Conservation (phyloP, 2,888 invertebrate species). For the Palloptera scutellata region DNA sequence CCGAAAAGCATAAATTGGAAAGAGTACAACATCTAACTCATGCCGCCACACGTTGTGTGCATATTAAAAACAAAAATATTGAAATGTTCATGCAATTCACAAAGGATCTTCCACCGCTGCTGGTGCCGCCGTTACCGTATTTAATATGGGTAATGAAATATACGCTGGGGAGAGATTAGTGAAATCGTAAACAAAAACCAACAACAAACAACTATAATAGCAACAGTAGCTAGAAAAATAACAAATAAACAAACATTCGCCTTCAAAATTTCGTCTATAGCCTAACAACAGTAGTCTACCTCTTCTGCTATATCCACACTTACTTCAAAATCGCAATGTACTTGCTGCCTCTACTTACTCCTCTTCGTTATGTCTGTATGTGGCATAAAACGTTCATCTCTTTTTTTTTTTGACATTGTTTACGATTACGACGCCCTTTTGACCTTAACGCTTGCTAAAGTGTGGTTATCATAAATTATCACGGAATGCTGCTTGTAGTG, state of each 20-base stretch:
- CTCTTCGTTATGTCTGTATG: neutral
- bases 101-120: too few relatives aligned
- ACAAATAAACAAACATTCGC: neutral
- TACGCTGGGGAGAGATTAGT: slow-evolving; percentile 58
- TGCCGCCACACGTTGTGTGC: too few relatives aligned
- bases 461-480: slow-evolving; percentile 14
- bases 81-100: too few relatives aligned
- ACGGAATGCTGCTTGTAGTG: neutral
- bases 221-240: neutral
- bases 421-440: slow-evolving; percentile 8
- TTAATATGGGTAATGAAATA: slow-evolving; percentile 59
- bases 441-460: slow-evolving; percentile 2
- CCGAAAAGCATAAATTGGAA: too few relatives aligned
- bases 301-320: too few relatives aligned
- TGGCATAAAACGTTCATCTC: neutral
- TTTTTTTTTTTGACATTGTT: slow-evolving; percentile 16
- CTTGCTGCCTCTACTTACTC: too few relatives aligned
- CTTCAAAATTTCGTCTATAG: neutral
- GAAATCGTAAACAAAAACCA: slow-evolving; percentile 12
- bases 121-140: neutral
- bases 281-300: too few relatives aligned
- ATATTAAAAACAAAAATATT: too few relatives aligned
- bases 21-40: too few relatives aligned
- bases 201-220: neutral
- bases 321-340: too few relatives aligned